Evolutionary conservation across 2,888 invertebrate species (phyloP), one percentile per base, ranked within the genome.

Genomic region (Protophormia terraenovae): DNA sequence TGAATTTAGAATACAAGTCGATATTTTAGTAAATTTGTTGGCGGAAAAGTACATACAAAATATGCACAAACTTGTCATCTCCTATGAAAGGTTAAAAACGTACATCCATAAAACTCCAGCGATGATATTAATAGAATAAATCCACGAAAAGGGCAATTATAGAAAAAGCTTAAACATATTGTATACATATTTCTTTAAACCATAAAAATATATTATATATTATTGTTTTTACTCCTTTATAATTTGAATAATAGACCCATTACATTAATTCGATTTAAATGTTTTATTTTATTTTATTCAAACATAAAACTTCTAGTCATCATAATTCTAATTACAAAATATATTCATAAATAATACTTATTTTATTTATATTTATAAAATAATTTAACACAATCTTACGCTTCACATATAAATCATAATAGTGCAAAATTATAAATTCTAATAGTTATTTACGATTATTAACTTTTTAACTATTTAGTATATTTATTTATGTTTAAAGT

Each of bases 351-450:
- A 4, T 35, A 60, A 12, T 35, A 60, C 29, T 29, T 14, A 58
- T 38, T 2, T 12, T 38, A 45, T 0, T 16, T n/a, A n/a, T n/a
- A n/a, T n/a, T 16, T 47, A 8, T 19, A 47, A 27, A 41, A 24
- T 62, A 50, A 50, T 73, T 80, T 80, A 80, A 58, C 53, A 75
- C 62, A 81, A 81, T 81, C 67, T 75, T 81, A 81, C 75, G 81
- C 75, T 81, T 81, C 47, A 75, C 27, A 29, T 50, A 55, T 41
- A 53, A 35, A 69, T 14, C 67, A 75, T 69, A 81, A 81, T 81
- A 35, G 81, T 24, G 38, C 32, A 16, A 75, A 81, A 75, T 81
- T 73, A 81, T 50, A 50, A 22, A 64, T 79, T 69, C 16, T 64
- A 32, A 53, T 64, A 64, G 29, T 38, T 64, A 22, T 32, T 35